Conservation (phyloP, 2,888 invertebrate species). For the Ryuthela nishihirai region DNA sequence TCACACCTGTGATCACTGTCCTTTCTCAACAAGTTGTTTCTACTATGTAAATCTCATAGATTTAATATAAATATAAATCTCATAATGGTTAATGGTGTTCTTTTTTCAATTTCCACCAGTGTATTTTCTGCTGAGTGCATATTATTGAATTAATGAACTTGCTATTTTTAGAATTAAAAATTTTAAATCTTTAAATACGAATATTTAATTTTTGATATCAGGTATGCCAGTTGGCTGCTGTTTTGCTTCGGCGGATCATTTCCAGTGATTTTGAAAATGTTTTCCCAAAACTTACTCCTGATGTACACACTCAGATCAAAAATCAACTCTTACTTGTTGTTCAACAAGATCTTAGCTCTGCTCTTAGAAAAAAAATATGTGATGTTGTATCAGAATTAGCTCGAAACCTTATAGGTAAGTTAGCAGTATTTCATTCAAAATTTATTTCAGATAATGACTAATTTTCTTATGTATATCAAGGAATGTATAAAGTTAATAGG, state of each 20-base stretch:
- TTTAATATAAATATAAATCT: no score
- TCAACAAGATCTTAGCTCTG: slow-evolving; percentile 74
- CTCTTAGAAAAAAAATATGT: slow-evolving; percentile 83
- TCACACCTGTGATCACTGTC: no score
- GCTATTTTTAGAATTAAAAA: no score
- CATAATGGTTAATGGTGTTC: no score
- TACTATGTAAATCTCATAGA: no score
- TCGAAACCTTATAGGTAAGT: slow-evolving; percentile 69
- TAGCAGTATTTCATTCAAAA: neutral
- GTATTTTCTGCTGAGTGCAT: no score
- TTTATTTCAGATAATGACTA: neutral
- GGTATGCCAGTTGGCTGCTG: no score
- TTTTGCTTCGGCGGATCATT: slow-evolving; percentile 77
- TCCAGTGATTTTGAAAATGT: slow-evolving; percentile 87
- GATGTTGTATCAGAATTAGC: slow-evolving; percentile 96
- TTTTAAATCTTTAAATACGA: no score
- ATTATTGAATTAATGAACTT: no score
- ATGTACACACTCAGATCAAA: slow-evolving; percentile 78
- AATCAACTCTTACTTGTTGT: slow-evolving; percentile 79
- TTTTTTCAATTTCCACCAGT: no score
- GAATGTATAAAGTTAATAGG: neutral
- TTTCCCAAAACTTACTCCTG: slow-evolving; percentile 79
- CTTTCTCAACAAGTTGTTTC: no score
- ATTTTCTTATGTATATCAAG: neutral
- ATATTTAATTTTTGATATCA: no score